phyloP scores from a whole-genome alignment of 2,888 invertebrate genomes.

The Hipparchia sbordonii region DNA sequence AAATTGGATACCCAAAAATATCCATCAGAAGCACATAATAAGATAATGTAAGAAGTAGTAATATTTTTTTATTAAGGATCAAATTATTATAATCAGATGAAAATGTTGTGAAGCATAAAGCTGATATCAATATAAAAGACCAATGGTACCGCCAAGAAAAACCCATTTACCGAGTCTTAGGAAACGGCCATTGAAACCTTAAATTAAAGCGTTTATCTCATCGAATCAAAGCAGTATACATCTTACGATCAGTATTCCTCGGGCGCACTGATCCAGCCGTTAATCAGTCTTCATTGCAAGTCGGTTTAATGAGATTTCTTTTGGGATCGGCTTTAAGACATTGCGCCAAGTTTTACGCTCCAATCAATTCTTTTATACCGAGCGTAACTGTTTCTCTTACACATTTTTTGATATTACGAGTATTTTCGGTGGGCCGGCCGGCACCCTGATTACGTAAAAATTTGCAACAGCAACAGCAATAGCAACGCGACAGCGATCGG shows the following conservation, averaged over 20 bases:
- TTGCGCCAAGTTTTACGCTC: conserved; percentile 39
- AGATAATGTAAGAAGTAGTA: too few species aligned
- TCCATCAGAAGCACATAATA: too few species aligned
- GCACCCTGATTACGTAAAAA: too few species aligned
- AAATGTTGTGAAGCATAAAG: background rate
- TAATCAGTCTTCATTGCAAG: conserved; percentile 68
- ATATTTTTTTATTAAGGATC: too few species aligned
- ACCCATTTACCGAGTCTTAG: conserved; percentile 18
- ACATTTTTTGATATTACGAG: background rate
- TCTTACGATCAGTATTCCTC: conserved; percentile 56
- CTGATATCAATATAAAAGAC: background rate
- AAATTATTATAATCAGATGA: background rate
- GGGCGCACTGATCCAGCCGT: conserved; percentile 49
- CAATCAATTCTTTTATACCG: conserved; percentile 41
- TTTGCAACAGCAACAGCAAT: too few species aligned
- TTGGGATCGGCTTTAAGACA: conserved; percentile 52
- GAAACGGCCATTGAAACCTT: conserved; percentile 33
- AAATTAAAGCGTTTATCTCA: conserved; percentile 44
- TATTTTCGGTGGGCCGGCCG: too few species aligned
- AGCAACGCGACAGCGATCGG: too few species aligned
- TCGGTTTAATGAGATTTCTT: conserved; percentile 75
- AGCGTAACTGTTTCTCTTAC: conserved; percentile 22
- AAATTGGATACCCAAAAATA: too few species aligned
- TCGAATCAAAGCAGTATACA: conserved; percentile 46
- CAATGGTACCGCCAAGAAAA: conserved; percentile 8